Percentiles rank a stretch among this genome's conserved stretches.
Evolutionary conservation across 2,797 vertebrate genomes (phyloP).

Genomic region (Vireo griseus): DNA sequence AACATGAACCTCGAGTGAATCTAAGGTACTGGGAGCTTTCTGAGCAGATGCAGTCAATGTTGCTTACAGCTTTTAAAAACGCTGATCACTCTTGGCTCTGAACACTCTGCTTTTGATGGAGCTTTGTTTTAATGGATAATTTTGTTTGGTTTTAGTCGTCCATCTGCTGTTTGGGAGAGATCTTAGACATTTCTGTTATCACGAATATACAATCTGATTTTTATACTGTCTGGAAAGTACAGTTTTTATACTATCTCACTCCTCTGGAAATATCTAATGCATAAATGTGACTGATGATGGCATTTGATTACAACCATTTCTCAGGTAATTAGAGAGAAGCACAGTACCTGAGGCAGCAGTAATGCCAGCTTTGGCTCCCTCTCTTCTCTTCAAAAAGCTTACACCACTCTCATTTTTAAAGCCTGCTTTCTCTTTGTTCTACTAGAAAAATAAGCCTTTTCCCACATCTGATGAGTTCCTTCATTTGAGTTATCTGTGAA

Average conservation of each 20-base stretch:
- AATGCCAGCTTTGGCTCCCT: neutral
- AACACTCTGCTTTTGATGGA: neutral
- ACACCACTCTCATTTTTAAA: neutral
- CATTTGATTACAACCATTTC: neutral
- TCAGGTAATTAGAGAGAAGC: neutral
- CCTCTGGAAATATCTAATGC: neutral
- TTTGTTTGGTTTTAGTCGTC: neutral
- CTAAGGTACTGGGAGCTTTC: neutral
- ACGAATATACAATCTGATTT: neutral
- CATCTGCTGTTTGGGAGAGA: neutral
- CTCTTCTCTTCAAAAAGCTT: neutral
- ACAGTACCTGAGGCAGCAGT: neutral
- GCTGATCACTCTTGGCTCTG: neutral
- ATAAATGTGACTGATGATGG: neutral
- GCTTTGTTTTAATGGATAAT: neutral
- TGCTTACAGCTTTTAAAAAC: neutral
- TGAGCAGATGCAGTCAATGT: neutral
- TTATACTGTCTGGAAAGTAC: neutral
- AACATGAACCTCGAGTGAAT: neutral
- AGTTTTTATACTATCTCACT: neutral
- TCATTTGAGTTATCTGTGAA: neutral
- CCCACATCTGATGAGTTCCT: neutral
- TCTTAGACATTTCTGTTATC: neutral
- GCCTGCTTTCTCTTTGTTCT: neutral
- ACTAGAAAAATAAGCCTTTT: neutral